These are phyloP conservation scores for Zootermopsis nevadensis DNA, from an alignment of 2,888 invertebrate species.

Conservation along the genomic window DNA sequence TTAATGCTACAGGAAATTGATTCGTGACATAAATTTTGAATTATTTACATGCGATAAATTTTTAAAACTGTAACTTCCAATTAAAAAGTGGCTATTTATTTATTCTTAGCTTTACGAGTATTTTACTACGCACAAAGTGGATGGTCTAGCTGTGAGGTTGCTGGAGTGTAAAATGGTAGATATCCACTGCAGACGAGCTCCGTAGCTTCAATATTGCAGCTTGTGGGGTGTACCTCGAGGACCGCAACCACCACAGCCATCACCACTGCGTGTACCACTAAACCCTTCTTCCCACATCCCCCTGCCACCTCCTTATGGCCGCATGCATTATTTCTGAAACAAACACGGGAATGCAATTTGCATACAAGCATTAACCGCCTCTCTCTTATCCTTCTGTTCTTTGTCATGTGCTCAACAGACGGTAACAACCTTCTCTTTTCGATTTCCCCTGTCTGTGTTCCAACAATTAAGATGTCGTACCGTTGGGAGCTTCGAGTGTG, in stretches of 20 bases:
- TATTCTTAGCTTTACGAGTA: too few relatives aligned
- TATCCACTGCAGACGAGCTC: not conserved
- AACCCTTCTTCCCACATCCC: not conserved
- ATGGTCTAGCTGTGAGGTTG: not conserved
- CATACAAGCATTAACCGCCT: slow-evolving; percentile 29
- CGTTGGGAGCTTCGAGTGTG: not conserved
- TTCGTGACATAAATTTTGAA: too few relatives aligned
- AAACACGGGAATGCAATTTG: slow-evolving; percentile 48
- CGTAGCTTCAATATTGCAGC: not conserved
- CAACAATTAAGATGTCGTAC: not conserved
- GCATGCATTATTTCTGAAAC: slow-evolving; percentile 41
- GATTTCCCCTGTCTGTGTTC: not conserved
- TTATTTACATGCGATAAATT: too few relatives aligned
- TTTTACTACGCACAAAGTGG: too few relatives aligned
- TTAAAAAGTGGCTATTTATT: too few relatives aligned
- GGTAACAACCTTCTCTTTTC: not conserved
- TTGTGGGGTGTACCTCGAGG: not conserved
- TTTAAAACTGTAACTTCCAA: too few relatives aligned
- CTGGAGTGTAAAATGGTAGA: not conserved
- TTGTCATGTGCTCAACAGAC: not conserved
- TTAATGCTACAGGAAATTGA: too few relatives aligned
- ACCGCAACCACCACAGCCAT: not conserved
- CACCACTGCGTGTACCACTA: not conserved
- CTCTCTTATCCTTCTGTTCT: not conserved
- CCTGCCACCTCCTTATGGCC: slow-evolving; percentile 34